phyloP scores from a whole-genome alignment of 2,113 vertebrate species.

The Catagonus wagneri region DNA sequence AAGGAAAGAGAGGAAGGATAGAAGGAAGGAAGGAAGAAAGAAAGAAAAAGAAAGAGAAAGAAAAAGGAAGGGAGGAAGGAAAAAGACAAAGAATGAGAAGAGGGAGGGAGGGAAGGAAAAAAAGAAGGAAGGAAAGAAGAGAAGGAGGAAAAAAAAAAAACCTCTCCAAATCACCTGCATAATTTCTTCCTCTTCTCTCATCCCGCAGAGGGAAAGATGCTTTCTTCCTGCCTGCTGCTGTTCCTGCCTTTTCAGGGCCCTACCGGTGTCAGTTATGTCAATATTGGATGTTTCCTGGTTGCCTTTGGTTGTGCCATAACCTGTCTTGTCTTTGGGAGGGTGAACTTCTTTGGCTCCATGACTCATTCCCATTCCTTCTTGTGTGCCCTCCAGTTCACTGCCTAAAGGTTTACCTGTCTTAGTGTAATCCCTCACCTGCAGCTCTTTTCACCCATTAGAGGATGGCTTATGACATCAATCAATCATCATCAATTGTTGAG shows the following conservation, averaged over 20 bases:
- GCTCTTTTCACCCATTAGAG: background rate
- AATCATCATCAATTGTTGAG: background rate
- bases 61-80: no score
- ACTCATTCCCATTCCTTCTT: background rate
- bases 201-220: background rate
- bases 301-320: no score
- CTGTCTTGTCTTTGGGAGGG: background rate
- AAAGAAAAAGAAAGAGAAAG: no score
- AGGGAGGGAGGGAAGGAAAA: no score
- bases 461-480: background rate
- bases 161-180: background rate
- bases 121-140: no score
- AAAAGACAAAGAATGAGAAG: no score
- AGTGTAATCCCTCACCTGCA: background rate
- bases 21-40: no score
- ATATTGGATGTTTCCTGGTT: background rate
- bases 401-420: background rate
- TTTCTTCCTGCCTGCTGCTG: background rate
- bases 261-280: background rate
- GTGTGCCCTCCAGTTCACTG: background rate
- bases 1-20: no score
- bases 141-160: no score
- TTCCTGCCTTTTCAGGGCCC: background rate
- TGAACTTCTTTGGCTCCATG: rapidly evolving
- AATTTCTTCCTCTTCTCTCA: background rate